These are phyloP conservation scores for Tapirus terrestris DNA, from an alignment of 2,113 vertebrate species.

Conservation along the genomic window DNA sequence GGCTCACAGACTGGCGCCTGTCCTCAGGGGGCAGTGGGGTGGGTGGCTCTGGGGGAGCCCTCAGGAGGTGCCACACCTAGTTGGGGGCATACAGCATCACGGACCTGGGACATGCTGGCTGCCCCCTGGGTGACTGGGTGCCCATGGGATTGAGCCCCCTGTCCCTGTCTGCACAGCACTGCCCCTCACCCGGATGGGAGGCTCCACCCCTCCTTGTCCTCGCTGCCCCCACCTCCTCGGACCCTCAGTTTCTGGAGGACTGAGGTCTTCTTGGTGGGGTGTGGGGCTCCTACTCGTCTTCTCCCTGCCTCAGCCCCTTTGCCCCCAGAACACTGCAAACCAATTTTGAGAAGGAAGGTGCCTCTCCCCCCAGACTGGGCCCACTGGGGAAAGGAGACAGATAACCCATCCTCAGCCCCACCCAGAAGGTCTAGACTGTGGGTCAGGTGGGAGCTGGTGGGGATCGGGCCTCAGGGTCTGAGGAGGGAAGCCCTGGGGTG, in stretches of 20 bases:
- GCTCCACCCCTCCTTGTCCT: no score
- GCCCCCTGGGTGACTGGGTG: background rate
- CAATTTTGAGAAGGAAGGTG: background rate
- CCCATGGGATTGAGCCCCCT: background rate
- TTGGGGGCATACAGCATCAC: background rate
- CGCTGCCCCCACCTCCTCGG: background rate
- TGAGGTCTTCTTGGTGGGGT: background rate
- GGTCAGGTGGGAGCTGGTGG: constrained; percentile 51
- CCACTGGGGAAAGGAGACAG: background rate
- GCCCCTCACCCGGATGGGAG: background rate
- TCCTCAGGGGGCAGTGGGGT: constrained; percentile 87
- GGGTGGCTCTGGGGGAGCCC: constrained; percentile 77
- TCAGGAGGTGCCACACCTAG: constrained; percentile 89
- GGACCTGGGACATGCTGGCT: background rate
- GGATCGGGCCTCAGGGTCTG: background rate
- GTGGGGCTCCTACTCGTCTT: background rate
- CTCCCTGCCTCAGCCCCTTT: background rate
- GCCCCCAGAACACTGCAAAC: background rate
- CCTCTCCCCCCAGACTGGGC: background rate
- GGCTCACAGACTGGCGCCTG: constrained; percentile 96
- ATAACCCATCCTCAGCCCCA: rapidly evolving
- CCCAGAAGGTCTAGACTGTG: background rate
- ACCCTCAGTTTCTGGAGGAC: background rate
- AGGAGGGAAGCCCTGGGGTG: background rate
- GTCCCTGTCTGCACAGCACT: background rate